Conservation (phyloP, 2,797 vertebrate species). For the Lateolabrax maculatus region DNA sequence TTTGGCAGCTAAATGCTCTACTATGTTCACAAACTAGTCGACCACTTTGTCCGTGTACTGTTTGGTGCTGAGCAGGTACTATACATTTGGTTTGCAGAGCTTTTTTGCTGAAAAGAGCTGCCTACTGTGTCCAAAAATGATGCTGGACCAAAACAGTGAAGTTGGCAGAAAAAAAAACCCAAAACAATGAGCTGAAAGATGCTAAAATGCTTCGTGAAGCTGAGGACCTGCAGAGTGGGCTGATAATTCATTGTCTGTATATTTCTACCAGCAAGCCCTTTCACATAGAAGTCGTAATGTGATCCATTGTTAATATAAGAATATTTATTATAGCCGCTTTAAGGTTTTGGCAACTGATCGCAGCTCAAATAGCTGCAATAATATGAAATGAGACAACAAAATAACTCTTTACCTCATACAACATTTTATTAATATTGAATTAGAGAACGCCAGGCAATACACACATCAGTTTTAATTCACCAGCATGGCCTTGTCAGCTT, state of each 20-base stretch:
- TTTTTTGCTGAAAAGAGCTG: background rate
- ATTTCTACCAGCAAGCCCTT: background rate
- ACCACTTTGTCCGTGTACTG: background rate
- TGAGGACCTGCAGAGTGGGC: background rate
- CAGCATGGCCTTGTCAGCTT: slow-evolving; percentile 13
- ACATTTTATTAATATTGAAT: slow-evolving; percentile 26
- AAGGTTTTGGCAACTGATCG: background rate
- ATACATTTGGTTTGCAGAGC: background rate
- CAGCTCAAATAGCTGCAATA: slow-evolving; percentile 1
- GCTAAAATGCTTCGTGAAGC: background rate
- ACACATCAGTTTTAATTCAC: slow-evolving; percentile 1
- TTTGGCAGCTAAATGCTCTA: slow-evolving; percentile 8
- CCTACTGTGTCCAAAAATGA: background rate
- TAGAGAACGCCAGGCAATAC: background rate
- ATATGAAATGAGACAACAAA: slow-evolving; percentile 16
- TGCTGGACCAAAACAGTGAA: background rate
- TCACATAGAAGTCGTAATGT: background rate
- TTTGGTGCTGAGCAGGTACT: background rate
- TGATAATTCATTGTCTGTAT: background rate
- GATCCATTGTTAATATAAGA: background rate
- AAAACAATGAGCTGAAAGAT: slow-evolving; percentile 21
- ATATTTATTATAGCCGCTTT: background rate
- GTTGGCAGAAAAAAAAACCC: background rate
- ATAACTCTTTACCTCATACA: background rate
- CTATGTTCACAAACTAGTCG: background rate